Base-by-base conservation (phyloP, 2,888 invertebrate genomes). In the Pachydiplax longipennis region DNA sequence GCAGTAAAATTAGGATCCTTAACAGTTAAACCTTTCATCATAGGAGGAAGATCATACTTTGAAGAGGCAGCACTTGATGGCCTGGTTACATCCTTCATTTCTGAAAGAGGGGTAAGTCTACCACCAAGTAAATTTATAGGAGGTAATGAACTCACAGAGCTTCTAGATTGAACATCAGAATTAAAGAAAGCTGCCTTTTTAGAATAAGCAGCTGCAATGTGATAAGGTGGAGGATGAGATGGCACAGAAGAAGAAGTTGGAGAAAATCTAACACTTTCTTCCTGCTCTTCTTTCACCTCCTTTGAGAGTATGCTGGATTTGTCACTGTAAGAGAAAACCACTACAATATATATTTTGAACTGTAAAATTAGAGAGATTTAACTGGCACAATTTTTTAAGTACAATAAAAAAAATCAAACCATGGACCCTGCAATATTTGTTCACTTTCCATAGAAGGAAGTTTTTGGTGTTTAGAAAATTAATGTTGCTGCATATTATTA, bases 191-290 rank as follows among this genome's bases (percentile, higher is more conserved):
- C 95, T 92, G 97, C 97, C 93, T 97, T 97, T 95, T 97, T 97
- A 22, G 97, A 97, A 93, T 96, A 97, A 4, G 96, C 96, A 40
- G 97, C 97, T 48, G 97, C 97, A 93, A 97, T 97, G 93, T 97
- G 97, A 94, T 97, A 98, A 0, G 97, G 97, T 0, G 97, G 97
- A 25, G 97, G 97, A 61, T 92, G 91, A 37, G 91, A 91, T 61
- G 35, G 90, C 2, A 61, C 22, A 61, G 87, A 37, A 4, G 61
- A 12, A 8, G 65, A 37, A n/a, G 2, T 87, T 10, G 22, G 12
- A 2, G 61, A 61, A n/a, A 87, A 40, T 61, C 37, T 87, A 22
- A 31, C 4, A 8, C 61, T 87, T 18, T 40, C 87, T 2, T 61
- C 37, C 4, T 37, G 61, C n/a, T 61, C 87, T 61, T 87, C 87